Percentiles rank a stretch among this genome's conserved stretches.
phyloP scores from a whole-genome alignment of 2,113 vertebrate species.

The Saimiri boliviensis region DNA sequence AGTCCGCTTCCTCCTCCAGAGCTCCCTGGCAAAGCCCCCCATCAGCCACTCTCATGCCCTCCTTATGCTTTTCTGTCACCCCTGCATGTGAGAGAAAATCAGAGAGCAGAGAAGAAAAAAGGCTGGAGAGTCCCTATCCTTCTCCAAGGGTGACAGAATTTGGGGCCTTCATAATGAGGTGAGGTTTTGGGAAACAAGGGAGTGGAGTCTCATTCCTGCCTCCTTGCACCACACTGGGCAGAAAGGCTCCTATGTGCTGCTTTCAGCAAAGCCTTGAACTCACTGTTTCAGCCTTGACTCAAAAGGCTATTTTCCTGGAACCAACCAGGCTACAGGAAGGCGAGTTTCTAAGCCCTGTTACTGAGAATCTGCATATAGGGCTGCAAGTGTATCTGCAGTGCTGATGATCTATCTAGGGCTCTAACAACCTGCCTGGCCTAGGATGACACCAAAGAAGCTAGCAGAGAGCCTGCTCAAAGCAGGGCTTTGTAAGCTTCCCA shows the following conservation, averaged over 20 bases:
- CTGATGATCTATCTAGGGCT: not conserved
- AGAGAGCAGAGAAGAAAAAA: not conserved
- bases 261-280: not conserved
- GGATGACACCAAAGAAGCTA: not conserved
- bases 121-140: not conserved
- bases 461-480: not conserved
- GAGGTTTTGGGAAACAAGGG: not conserved
- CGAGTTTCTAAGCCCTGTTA: not conserved
- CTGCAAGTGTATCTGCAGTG: not conserved
- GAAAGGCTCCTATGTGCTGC: not conserved
- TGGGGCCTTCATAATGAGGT: not conserved
- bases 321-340: not conserved
- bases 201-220: not conserved
- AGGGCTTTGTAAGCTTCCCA: not conserved
- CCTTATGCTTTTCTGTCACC: not conserved
- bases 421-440: not conserved
- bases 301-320: slow-evolving; percentile 9
- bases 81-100: not conserved
- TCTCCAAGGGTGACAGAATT: not conserved
- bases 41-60: not conserved
- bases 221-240: not conserved
- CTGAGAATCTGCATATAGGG: not conserved
- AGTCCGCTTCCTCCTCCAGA: no score
- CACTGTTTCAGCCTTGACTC: not conserved
- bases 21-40: not conserved